These are phyloP conservation scores for Botia almorhae DNA, from an alignment of 2,797 vertebrate species.

Conservation along the genomic window DNA sequence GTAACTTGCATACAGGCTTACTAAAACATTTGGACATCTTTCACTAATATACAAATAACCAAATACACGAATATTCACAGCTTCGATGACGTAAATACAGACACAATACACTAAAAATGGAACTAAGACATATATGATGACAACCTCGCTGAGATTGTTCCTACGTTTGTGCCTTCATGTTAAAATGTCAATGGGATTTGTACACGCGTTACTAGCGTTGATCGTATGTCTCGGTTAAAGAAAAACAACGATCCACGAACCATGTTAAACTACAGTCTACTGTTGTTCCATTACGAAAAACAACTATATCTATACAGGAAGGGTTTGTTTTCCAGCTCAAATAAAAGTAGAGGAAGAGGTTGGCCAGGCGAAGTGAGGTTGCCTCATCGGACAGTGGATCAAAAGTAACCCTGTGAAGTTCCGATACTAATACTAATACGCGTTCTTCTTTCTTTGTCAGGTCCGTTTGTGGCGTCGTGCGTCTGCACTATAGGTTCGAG, in stretches of 20 bases:
- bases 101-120: constrained; percentile 72
- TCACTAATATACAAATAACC: constrained; percentile 73
- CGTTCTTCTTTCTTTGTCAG: constrained; percentile 74
- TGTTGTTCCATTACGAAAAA: constrained; percentile 39
- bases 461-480: constrained; percentile 60
- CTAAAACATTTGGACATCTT: constrained; percentile 76
- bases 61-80: constrained; percentile 83
- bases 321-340: constrained; percentile 77
- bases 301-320: constrained; percentile 66
- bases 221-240: constrained; percentile 34
- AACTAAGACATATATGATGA: constrained; percentile 69
- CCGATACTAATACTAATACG: constrained; percentile 65
- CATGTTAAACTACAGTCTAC: constrained; percentile 45
- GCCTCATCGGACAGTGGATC: constrained; percentile 36
- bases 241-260: constrained; percentile 42
- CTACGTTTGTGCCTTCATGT: constrained; percentile 56
- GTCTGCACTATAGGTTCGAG: constrained; percentile 78
- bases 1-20: constrained; percentile 60
- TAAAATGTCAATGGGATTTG: constrained; percentile 43
- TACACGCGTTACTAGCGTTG: constrained; percentile 40
- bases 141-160: constrained; percentile 41
- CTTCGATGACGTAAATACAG: constrained; percentile 79
- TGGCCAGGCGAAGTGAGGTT: constrained; percentile 52
- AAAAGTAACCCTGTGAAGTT: constrained; percentile 54
- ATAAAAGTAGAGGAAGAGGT: constrained; percentile 64